phyloP scores from a whole-genome alignment of 2,797 vertebrate genomes.

The Aselliscus stoliczkanus region DNA sequence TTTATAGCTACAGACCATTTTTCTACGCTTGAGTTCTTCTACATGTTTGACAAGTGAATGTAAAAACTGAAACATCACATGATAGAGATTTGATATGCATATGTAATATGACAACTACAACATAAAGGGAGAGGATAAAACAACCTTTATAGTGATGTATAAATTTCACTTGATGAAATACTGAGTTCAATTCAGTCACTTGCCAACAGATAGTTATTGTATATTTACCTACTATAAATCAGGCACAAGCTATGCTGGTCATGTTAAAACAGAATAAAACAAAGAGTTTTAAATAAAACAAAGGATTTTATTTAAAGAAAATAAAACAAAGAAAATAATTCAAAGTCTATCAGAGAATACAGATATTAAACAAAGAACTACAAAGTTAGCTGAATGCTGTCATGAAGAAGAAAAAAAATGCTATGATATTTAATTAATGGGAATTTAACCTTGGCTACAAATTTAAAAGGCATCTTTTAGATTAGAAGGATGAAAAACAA shows the following conservation, averaged over 20 bases:
- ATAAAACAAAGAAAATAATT: not conserved
- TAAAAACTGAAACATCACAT: not conserved
- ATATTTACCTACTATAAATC: not conserved
- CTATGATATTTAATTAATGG: not conserved
- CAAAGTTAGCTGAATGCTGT: not conserved
- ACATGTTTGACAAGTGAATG: not conserved
- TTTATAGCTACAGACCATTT: not conserved
- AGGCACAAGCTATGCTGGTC: not conserved
- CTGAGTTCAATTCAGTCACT: not conserved
- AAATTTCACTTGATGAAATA: not conserved
- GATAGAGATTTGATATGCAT: not conserved
- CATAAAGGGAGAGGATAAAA: not conserved
- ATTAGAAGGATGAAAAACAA: not conserved
- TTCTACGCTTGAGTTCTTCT: not conserved
- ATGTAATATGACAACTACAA: not conserved
- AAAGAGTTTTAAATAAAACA: not conserved
- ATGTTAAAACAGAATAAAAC: not conserved
- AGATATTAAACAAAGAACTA: not conserved
- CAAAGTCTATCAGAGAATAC: not conserved
- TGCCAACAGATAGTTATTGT: not conserved
- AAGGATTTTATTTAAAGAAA: no score
- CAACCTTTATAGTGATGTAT: not conserved
- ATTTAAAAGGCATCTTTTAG: not conserved
- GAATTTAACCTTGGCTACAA: not conserved
- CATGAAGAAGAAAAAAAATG: not conserved